Percentiles rank a stretch among this genome's conserved stretches.
These are phyloP conservation scores for Graptemys geographica DNA, from an alignment of 2,797 vertebrate species.

Conservation along the genomic window DNA sequence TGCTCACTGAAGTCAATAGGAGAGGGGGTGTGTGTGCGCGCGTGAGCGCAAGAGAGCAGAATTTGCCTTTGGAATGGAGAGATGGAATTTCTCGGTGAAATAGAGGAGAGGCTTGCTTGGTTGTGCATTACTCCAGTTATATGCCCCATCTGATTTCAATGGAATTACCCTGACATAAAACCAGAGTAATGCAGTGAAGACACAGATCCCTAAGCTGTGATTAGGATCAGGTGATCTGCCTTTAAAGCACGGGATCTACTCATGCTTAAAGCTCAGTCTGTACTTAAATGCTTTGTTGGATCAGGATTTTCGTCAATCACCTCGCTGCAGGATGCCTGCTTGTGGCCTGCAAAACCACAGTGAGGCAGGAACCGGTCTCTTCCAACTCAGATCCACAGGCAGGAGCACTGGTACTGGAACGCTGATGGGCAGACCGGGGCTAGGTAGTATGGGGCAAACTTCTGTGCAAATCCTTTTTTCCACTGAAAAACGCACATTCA, in stretches of 20 bases:
- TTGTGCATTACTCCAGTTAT: neutral
- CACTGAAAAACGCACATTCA: neutral
- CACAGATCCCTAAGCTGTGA: neutral
- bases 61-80: neutral
- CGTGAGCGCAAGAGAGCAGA: neutral
- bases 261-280: neutral
- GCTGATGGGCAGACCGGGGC: neutral
- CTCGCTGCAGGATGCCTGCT: neutral
- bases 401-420: neutral
- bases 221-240: neutral
- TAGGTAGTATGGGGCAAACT: neutral
- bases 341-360: neutral
- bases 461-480: neutral
- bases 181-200: neutral
- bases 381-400: neutral
- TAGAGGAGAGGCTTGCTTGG: too few species aligned
- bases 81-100: neutral
- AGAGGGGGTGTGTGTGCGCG: neutral
- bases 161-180: neutral
- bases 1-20: neutral
- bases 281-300: neutral
- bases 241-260: neutral
- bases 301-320: neutral
- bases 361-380: neutral
- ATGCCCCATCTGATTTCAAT: too few species aligned